phyloP scores from a whole-genome alignment of 2,888 invertebrate species.

The Xanthia icteritia region DNA sequence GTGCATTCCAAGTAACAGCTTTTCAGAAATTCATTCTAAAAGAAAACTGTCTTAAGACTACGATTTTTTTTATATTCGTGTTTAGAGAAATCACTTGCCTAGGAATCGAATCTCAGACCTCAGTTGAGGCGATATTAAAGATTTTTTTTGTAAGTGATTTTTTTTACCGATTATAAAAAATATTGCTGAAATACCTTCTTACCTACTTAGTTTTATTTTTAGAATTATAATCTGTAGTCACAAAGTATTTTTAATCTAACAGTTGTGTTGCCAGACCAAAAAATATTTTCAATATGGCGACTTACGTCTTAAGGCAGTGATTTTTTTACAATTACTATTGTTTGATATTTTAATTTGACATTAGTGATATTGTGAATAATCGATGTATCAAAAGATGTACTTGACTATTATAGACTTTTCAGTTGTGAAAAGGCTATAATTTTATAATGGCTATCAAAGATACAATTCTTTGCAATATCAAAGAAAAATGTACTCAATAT shows the following conservation, averaged over 20 bases:
- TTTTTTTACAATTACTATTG: conserved; percentile 42
- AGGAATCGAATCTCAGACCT: conserved; percentile 28
- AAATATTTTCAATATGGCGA: conserved; percentile 60
- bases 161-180: conserved; percentile 45
- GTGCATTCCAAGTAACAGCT: conserved; percentile 36
- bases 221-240: conserved; percentile 67
- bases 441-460: background rate
- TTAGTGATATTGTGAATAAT: conserved; percentile 50
- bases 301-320: conserved; percentile 65
- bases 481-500: conserved; percentile 35
- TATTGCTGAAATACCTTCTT: conserved; percentile 48
- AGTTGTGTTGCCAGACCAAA: conserved; percentile 68
- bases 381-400: background rate
- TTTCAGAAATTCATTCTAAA: conserved; percentile 61
- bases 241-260: conserved; percentile 70
- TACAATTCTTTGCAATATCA: conserved; percentile 42
- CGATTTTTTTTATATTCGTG: conserved; percentile 49
- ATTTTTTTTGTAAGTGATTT: conserved; percentile 15
- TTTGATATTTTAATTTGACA: conserved; percentile 40
- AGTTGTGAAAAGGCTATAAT: conserved; percentile 7
- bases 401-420: conserved; percentile 20
- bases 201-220: conserved; percentile 61
- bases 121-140: background rate
- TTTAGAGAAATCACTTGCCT: conserved; percentile 31
- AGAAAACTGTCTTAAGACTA: conserved; percentile 65